phyloP scores from a whole-genome alignment of 1,140 invertebrate species.

The Sycobia sp. region DNA sequence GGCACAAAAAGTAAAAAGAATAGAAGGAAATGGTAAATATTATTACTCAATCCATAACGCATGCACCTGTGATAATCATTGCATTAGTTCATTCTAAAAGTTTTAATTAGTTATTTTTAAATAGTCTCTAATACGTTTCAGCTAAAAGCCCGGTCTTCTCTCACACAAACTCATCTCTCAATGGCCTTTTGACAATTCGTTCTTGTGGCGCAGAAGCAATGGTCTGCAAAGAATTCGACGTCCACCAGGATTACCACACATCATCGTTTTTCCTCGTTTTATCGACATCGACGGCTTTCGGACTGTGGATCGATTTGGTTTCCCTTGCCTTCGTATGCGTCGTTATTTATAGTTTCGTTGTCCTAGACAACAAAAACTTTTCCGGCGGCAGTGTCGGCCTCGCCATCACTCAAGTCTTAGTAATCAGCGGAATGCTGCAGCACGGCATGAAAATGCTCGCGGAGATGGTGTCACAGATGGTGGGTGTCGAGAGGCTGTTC shows the following conservation, averaged over 20 bases:
- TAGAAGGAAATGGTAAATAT: slow-evolving; percentile 79
- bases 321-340: slow-evolving; percentile 71
- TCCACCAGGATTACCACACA: slow-evolving; percentile 68
- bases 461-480: slow-evolving; percentile 78
- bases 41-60: too few relatives aligned
- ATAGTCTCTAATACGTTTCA: slow-evolving; percentile 53
- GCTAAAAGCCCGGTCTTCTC: slow-evolving; percentile 79
- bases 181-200: slow-evolving; percentile 81
- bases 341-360: slow-evolving; percentile 76
- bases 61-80: too few relatives aligned
- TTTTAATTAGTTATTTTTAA: not conserved
- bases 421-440: slow-evolving; percentile 79
- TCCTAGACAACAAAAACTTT: slow-evolving; percentile 49
- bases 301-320: slow-evolving; percentile 79
- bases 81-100: too few relatives aligned
- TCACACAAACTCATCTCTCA: slow-evolving; percentile 76
- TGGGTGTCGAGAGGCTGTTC: slow-evolving; percentile 78
- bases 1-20: slow-evolving; percentile 79
- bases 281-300: slow-evolving; percentile 76
- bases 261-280: slow-evolving; percentile 75
- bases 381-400: slow-evolving; percentile 72
- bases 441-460: slow-evolving; percentile 80
- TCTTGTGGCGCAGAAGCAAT: slow-evolving; percentile 71
- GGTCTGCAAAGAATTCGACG: slow-evolving; percentile 76
- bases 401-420: slow-evolving; percentile 77